A percentile compares a stretch with the other conserved stretches of the same genome.
Conservation (phyloP, 2,797 vertebrate species). For the Knipowitschia caucasica region DNA sequence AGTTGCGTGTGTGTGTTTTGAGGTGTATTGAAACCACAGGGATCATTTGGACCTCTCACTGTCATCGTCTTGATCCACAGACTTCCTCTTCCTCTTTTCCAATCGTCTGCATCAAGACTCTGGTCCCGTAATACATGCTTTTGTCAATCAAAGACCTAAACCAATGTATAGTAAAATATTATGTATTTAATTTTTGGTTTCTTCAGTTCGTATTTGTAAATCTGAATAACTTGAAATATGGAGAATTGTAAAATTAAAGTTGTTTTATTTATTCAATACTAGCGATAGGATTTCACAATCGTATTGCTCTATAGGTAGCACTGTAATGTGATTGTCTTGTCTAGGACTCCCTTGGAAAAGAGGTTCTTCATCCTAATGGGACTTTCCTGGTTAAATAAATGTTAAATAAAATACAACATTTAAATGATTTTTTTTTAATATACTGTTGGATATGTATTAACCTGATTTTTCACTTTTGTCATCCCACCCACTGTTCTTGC, state of each 20-base stretch:
- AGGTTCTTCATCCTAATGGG: too few relatives aligned
- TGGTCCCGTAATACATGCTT: neutral
- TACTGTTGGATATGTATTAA: too few relatives aligned
- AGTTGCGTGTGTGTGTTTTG: slow-evolving; percentile 14
- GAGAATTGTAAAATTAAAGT: too few relatives aligned
- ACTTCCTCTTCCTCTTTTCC: slow-evolving; percentile 29
- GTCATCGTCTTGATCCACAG: slow-evolving; percentile 21
- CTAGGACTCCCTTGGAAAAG: too few relatives aligned
- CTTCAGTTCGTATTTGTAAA: neutral
- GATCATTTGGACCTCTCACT: slow-evolving; percentile 54
- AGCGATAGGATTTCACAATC: too few relatives aligned
- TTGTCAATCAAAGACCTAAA: neutral
- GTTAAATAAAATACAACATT: too few relatives aligned
- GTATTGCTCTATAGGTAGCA: too few relatives aligned
- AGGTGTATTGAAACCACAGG: slow-evolving; percentile 40
- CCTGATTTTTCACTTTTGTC: neutral
- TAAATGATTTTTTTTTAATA: too few relatives aligned
- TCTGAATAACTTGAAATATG: neutral
- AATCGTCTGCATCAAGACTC: slow-evolving; percentile 26
- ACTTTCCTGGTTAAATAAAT: too few relatives aligned
- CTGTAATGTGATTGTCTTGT: too few relatives aligned
- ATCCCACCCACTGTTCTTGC: neutral
- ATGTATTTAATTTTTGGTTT: neutral
- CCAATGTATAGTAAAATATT: neutral
- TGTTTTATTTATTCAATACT: too few relatives aligned